phyloP scores from a whole-genome alignment of 2,113 vertebrate species.

The Hypocryptadius cinnamomeus region DNA sequence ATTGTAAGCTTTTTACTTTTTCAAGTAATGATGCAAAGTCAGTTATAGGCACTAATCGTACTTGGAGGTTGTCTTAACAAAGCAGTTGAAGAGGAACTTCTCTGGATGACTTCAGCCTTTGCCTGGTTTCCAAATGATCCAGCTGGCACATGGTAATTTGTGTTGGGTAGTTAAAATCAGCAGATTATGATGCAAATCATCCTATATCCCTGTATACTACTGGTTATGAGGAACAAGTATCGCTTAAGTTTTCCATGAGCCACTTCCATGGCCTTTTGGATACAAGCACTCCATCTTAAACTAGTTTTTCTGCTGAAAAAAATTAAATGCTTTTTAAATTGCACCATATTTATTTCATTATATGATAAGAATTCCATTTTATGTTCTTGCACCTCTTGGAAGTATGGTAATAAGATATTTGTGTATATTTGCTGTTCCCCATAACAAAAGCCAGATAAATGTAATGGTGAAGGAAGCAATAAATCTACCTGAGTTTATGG shows the following conservation, averaged over 20 bases:
- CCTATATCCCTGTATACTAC: not conserved
- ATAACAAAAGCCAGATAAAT: not conserved
- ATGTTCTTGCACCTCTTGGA: not conserved
- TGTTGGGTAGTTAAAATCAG: not conserved
- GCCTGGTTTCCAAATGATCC: not conserved
- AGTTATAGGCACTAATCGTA: not conserved
- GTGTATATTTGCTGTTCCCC: not conserved
- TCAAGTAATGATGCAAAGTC: not conserved
- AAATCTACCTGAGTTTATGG: conserved; percentile 5
- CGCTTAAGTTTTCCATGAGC: not conserved
- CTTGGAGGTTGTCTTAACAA: not conserved
- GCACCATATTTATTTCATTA: not conserved
- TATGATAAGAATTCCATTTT: not conserved
- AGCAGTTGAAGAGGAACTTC: not conserved
- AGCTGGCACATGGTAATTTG: not conserved
- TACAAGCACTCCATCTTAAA: not conserved
- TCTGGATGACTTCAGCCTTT: not conserved
- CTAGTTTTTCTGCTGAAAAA: not conserved
- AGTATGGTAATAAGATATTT: not conserved
- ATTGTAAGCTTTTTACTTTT: not conserved
- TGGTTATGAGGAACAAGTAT: not conserved
- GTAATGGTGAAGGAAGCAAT: not conserved
- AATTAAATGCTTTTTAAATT: not conserved
- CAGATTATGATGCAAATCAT: not conserved
- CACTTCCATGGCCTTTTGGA: rapidly evolving